Evolutionary conservation across 2,797 vertebrate species (phyloP), one percentile per base, ranked within the genome.

Genomic region (Labroides dimidiatus): DNA sequence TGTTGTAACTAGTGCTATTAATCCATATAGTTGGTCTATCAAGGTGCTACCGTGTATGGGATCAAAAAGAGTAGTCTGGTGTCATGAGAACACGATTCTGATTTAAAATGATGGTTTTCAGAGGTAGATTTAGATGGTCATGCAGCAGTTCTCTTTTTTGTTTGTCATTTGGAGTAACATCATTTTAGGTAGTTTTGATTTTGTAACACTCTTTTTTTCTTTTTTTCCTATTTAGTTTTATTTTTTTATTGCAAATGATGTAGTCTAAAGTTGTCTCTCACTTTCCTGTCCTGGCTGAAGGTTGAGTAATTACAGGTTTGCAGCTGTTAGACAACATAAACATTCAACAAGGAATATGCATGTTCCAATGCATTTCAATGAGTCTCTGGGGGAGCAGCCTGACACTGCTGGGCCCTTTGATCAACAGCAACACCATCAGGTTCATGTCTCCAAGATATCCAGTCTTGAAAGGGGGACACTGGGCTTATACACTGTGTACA

Each of bases 1-100:
- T 84, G 78, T 87, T 90, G 92, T 92, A 94, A 93, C 92, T 86
- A 90, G 91, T 89, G 91, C 92, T 93, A 94, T 95, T 94, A 94
- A 94, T 95, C 93, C 92, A 94, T 92, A 94, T 91, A 85, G 92
- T 92, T 90, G 90, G 86, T 87, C 86, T 90, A 93, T 93, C 90
- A 90, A 92, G 87, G 85, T 88, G 82, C 84, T 79, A 47, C 77
- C 54, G 72, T 72, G 72, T 84, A 84, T 83, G 74, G 67, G 66
- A 89, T 90, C 90, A 87, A 87, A 87, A 81, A 74, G 36, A 89
- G 80, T 64, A 59, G 72, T 73, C 77, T 68, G 80, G 78, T 88
- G 84, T 87, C 88, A 87, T 17, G 61, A 79, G 73, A 71, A 80
- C 75, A 71, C 76, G 58, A 42, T 43, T 60, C 78, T 67, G 48